Conservation (phyloP, 2,888 invertebrate species). For the Patella pellucida region DNA sequence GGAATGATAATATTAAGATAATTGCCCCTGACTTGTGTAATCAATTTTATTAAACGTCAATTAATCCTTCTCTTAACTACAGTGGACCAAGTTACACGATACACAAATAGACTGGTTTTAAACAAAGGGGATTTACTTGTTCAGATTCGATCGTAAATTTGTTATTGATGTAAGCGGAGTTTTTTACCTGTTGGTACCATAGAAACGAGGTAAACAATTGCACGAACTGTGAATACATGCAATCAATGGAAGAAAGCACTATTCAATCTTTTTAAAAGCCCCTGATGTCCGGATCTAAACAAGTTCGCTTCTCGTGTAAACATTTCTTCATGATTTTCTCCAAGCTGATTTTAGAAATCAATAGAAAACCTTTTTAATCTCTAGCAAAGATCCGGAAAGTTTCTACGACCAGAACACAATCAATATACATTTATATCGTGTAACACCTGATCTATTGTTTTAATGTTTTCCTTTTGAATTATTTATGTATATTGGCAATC, state of each 20-base stretch:
- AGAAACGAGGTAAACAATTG: background rate
- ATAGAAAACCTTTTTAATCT: background rate
- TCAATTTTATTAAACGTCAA: background rate
- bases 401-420: background rate
- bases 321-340: background rate
- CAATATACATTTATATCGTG: background rate
- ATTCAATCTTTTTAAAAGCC: too few relatives aligned
- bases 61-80: background rate
- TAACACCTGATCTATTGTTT: background rate
- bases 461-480: background rate
- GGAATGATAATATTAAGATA: too few relatives aligned
- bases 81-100: background rate
- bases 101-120: background rate
- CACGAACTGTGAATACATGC: background rate
- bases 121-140: background rate
- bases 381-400: background rate
- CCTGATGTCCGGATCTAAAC: background rate
- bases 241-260: background rate
- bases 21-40: background rate
- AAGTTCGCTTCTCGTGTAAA: background rate
- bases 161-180: conserved; percentile 5
- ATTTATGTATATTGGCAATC: too few relatives aligned
- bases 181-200: conserved; percentile 6
- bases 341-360: background rate
- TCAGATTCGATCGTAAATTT: background rate